A percentile compares a stretch with the other conserved stretches of the same genome.
Conservation (phyloP, 2,888 invertebrate species). For the Spisula solida region DNA sequence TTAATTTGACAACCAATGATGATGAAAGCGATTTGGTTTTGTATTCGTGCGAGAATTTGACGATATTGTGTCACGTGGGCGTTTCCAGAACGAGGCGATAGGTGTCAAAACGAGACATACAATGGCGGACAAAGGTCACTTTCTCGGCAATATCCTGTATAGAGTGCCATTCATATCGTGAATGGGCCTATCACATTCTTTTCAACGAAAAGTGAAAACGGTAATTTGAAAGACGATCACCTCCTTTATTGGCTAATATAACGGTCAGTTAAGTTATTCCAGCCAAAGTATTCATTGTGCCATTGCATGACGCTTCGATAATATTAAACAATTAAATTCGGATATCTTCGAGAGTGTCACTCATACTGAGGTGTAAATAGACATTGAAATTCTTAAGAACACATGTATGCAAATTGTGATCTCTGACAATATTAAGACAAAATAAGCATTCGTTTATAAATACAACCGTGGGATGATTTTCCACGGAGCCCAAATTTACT, state of each 20-base stretch:
- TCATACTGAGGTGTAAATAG: background rate
- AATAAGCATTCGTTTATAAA: background rate
- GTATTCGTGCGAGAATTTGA: conserved; percentile 51
- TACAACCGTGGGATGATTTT: background rate
- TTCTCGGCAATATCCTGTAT: conserved; percentile 46
- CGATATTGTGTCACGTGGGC: conserved; percentile 64
- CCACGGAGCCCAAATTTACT: too few species aligned
- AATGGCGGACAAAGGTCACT: conserved; percentile 65
- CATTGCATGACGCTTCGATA: conserved; percentile 7
- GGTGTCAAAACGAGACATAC: conserved; percentile 57
- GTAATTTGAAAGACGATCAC: conserved; percentile 65
- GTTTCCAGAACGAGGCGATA: conserved; percentile 50
- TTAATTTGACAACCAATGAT: conserved; percentile 52
- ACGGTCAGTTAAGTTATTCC: conserved; percentile 49
- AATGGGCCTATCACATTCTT: conserved; percentile 3
- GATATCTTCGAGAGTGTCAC: background rate
- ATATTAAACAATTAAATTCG: conserved; percentile 26
- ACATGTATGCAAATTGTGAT: conserved; percentile 13
- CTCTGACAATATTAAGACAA: background rate
- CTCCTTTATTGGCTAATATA: conserved; percentile 59
- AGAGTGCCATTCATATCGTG: conserved; percentile 48
- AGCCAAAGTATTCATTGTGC: background rate
- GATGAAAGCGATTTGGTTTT: conserved; percentile 42
- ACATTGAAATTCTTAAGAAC: background rate
- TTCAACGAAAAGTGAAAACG: conserved; percentile 51